Conservation (phyloP, 2,888 invertebrate genomes). For the Nomada fucata region DNA sequence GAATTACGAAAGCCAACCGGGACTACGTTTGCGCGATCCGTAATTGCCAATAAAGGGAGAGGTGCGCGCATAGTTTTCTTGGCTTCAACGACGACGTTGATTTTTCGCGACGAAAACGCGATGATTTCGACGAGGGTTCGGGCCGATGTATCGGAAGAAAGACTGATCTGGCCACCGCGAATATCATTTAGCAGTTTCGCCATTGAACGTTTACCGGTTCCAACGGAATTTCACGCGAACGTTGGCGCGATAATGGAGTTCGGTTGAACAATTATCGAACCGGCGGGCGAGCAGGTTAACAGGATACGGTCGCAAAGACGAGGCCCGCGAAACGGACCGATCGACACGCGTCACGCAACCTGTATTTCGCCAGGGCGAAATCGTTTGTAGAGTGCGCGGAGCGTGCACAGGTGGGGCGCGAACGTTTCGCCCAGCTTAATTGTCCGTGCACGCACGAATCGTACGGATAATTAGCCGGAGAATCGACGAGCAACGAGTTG, state of each 20-base stretch:
- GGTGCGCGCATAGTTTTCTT: too few relatives aligned
- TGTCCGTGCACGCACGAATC: constrained; percentile 49
- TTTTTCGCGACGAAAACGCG: too few relatives aligned
- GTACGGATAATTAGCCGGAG: constrained; percentile 53
- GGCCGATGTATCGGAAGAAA: too few relatives aligned
- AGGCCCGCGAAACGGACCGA: constrained; percentile 15
- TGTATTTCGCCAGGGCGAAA: background rate
- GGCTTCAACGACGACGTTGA: too few relatives aligned
- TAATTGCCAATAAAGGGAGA: too few relatives aligned
- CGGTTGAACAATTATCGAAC: constrained; percentile 17
- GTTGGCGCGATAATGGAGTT: background rate
- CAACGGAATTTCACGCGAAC: too few relatives aligned
- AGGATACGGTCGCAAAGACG: constrained; percentile 28
- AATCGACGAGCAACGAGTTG: constrained; percentile 39
- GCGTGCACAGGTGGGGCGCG: constrained; percentile 42
- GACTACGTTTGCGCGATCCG: too few relatives aligned
- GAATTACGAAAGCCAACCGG: too few relatives aligned
- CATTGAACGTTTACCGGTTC: too few relatives aligned
- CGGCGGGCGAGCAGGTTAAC: constrained; percentile 1
- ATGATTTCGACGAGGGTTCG: too few relatives aligned
- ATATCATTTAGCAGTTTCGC: too few relatives aligned
- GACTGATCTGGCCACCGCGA: too few relatives aligned
- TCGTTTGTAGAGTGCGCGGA: constrained; percentile 20
- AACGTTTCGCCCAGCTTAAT: constrained; percentile 43
- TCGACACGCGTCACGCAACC: constrained; percentile 11